Percentiles rank a stretch among this genome's conserved stretches.
Conservation (phyloP, 2,888 invertebrate genomes). For the Cantharis lateralis region DNA sequence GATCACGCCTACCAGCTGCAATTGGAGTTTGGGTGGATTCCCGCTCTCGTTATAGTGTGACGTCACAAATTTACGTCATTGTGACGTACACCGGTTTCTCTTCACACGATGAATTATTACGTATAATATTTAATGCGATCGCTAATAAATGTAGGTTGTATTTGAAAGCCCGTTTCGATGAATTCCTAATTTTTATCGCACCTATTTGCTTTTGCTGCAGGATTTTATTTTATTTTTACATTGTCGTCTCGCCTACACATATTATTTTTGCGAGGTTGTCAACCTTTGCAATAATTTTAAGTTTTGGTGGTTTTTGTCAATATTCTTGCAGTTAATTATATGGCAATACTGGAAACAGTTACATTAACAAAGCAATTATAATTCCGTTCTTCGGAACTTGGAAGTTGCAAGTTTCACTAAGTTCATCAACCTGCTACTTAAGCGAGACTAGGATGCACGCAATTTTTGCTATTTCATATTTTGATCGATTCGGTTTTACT, state of each 20-base stretch:
- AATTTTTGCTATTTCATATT: slow-evolving; percentile 8
- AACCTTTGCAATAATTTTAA: neutral
- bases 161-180: neutral
- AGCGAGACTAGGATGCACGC: slow-evolving; percentile 27
- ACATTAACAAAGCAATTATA: neutral
- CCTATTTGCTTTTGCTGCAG: neutral
- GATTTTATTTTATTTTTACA: neutral
- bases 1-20: slow-evolving; percentile 33
- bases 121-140: neutral
- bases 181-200: neutral
- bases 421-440: slow-evolving; percentile 34
- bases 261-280: neutral
- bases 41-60: slow-evolving; percentile 36
- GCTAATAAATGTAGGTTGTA: neutral
- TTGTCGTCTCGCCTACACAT: neutral
- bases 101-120: slow-evolving; percentile 1
- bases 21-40: slow-evolving; percentile 28
- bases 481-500: neutral
- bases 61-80: slow-evolving; percentile 42
- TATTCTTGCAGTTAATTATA: neutral
- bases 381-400: neutral
- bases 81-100: slow-evolving; percentile 39
- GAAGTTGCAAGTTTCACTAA: slow-evolving; percentile 34
- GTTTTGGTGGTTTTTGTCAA: neutral
- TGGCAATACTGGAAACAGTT: neutral